Conservation (phyloP, 2,797 vertebrate species). For the Antennarius maculatus region DNA sequence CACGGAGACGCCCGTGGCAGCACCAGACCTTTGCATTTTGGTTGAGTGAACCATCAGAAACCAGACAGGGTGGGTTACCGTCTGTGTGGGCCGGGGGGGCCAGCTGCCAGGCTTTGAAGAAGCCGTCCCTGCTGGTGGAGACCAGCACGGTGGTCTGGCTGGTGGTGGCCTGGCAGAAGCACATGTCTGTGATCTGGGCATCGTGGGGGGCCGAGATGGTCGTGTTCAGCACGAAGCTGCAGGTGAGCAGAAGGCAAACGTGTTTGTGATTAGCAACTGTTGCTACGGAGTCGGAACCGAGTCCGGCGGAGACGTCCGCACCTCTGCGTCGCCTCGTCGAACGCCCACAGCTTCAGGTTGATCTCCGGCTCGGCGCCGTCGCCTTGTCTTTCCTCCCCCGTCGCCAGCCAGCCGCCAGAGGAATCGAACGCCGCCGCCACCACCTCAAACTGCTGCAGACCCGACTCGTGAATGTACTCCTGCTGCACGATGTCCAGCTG, state of each 20-base stretch:
- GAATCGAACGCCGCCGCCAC: constrained; percentile 84
- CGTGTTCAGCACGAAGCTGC: constrained; percentile 93
- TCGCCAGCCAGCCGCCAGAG: constrained; percentile 89
- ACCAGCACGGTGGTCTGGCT: constrained; percentile 82
- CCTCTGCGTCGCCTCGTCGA: constrained; percentile 88
- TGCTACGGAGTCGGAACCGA: too few relatives aligned
- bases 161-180: constrained; percentile 81
- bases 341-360: constrained; percentile 91
- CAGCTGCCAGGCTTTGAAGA: constrained; percentile 94
- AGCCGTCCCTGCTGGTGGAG: constrained; percentile 86
- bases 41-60: background rate
- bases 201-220: constrained; percentile 89
- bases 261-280: too few relatives aligned
- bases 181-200: constrained; percentile 85
- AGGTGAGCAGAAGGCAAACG: constrained; percentile 19
- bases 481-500: constrained; percentile 97
- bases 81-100: constrained; percentile 79
- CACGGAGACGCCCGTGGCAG: too few relatives aligned
- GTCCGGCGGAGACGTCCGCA: constrained; percentile 44
- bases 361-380: constrained; percentile 81
- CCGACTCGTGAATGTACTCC: constrained; percentile 88
- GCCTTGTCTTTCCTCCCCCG: constrained; percentile 88
- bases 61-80: constrained; percentile 69
- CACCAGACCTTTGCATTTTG: background rate
- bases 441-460: constrained; percentile 88